A percentile compares a stretch with the other conserved stretches of the same genome.
phyloP scores from a whole-genome alignment of 2,113 vertebrate genomes.

The Diphyllodes magnificus region DNA sequence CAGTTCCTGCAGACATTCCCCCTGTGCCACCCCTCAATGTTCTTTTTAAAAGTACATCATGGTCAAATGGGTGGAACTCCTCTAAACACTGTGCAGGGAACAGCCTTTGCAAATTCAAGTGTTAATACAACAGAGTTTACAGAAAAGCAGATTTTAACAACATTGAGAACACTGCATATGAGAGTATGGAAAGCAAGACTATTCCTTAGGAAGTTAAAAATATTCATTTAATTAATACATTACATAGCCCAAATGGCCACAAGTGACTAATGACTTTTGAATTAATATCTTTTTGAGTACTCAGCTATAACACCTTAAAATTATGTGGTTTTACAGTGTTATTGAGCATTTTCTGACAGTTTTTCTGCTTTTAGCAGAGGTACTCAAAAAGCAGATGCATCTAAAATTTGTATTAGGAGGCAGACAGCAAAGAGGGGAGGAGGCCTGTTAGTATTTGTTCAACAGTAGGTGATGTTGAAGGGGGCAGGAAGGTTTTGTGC shows the following conservation, averaged over 20 bases:
- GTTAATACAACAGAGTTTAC: background rate
- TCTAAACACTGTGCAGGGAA: background rate
- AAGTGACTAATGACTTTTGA: background rate
- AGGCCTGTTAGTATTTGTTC: background rate
- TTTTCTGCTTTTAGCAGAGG: background rate
- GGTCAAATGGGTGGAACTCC: background rate
- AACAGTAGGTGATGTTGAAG: background rate
- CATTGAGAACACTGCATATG: background rate
- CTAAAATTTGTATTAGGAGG: background rate
- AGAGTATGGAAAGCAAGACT: background rate
- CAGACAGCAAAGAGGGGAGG: background rate
- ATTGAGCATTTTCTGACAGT: background rate
- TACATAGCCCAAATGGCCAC: background rate
- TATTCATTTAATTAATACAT: background rate
- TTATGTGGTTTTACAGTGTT: background rate
- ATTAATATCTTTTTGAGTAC: background rate
- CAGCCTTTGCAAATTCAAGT: background rate
- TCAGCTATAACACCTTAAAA: background rate
- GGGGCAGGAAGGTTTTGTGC: background rate
- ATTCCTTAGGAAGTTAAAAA: background rate
- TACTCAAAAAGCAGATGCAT: background rate
- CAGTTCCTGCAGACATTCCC: background rate
- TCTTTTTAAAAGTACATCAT: background rate
- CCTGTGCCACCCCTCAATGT: accelerated
- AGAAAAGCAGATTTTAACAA: background rate